These are phyloP conservation scores for Blera fallax DNA, from an alignment of 2,888 invertebrate genomes.

Conservation along the genomic window DNA sequence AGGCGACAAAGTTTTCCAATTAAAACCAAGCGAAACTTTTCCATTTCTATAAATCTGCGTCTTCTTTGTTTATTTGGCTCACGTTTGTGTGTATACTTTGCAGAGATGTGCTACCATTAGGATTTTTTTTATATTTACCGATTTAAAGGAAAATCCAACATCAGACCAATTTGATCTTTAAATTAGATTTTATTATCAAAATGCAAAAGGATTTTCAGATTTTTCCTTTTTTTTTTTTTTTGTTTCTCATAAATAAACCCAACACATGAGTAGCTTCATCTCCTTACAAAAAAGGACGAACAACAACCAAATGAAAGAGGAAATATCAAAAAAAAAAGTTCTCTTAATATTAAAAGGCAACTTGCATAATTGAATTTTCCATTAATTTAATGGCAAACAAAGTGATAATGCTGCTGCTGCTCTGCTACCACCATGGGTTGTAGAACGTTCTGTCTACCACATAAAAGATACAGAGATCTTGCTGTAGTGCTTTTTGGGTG, in stretches of 20 bases:
- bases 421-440: not conserved
- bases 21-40: slow-evolving; percentile 35
- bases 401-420: slow-evolving; percentile 42
- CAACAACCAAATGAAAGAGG: not conserved
- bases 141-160: not conserved
- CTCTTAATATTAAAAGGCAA: slow-evolving; percentile 43
- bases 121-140: not conserved
- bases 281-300: not conserved
- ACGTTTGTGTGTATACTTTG: no score
- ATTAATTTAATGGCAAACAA: slow-evolving; percentile 57
- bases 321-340: slow-evolving; percentile 3
- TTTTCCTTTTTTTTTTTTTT: not conserved
- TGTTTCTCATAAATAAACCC: not conserved
- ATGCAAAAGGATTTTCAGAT: not conserved
- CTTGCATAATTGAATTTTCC: slow-evolving; percentile 53
- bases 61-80: not conserved
- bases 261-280: not conserved
- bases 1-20: slow-evolving; percentile 33
- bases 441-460: not conserved
- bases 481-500: not conserved
- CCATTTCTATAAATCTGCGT: slow-evolving; percentile 34
- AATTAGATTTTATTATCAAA: slow-evolving; percentile 26
- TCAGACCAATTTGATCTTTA: slow-evolving; percentile 2
- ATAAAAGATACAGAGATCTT: slow-evolving; percentile 1
- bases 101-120: not conserved